A percentile compares a stretch with the other conserved stretches of the same genome.
These are phyloP conservation scores for Hyppa rectilinea DNA, from an alignment of 2,888 invertebrate genomes.

Conservation along the genomic window DNA sequence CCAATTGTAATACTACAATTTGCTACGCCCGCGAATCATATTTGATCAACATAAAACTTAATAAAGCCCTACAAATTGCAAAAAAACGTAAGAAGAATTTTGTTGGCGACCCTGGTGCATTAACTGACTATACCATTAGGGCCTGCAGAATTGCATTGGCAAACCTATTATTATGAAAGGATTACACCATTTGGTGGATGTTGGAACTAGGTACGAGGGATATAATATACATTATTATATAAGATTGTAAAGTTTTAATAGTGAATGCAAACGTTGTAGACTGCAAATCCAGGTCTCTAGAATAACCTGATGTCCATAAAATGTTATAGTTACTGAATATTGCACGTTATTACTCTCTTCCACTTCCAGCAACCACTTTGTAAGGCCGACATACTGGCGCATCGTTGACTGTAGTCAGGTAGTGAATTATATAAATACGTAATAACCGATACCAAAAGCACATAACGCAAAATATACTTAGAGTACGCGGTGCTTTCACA, in stretches of 20 bases:
- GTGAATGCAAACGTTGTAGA: background rate
- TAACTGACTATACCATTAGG: background rate
- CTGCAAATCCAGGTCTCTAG: background rate
- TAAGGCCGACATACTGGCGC: background rate
- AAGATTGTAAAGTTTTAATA: background rate
- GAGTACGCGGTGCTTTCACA: constrained; percentile 55
- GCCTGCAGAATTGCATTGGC: background rate
- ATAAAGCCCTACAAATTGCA: too few relatives aligned
- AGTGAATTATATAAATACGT: constrained; percentile 29
- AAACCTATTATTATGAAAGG: background rate
- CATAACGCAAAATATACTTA: constrained; percentile 47
- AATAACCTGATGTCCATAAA: background rate
- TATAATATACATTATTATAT: background rate
- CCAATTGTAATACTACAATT: too few relatives aligned
- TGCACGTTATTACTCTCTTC: background rate
- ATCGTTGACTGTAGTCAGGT: constrained; percentile 9
- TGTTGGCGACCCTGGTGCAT: too few relatives aligned
- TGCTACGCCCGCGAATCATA: too few relatives aligned
- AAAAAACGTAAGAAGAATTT: too few relatives aligned
- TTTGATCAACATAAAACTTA: too few relatives aligned
- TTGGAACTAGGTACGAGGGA: background rate
- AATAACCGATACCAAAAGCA: constrained; percentile 22
- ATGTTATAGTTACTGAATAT: background rate
- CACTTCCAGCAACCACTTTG: background rate
- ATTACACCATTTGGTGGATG: constrained; percentile 7